phyloP scores from a whole-genome alignment of 2,888 invertebrate species.

The Minunthozetes semirufus region DNA sequence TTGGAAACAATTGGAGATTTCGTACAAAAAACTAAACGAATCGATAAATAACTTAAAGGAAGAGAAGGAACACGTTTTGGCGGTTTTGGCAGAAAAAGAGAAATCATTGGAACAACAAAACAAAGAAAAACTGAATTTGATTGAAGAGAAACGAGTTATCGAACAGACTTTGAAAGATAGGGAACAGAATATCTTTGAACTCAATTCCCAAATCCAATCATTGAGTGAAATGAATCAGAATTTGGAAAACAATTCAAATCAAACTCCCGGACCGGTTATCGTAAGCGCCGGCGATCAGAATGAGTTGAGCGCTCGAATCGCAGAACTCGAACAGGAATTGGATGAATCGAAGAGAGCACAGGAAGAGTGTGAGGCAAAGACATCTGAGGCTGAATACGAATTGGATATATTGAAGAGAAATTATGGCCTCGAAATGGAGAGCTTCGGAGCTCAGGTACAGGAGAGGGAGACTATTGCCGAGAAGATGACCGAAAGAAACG shows the following conservation, averaged over 20 bases:
- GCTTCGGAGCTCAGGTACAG: slow-evolving; percentile 21
- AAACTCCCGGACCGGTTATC: too few species aligned
- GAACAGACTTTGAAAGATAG: neutral
- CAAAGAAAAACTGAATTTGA: neutral
- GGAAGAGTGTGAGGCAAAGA: slow-evolving; percentile 14
- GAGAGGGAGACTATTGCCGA: slow-evolving; percentile 32
- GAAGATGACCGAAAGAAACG: slow-evolving; percentile 22
- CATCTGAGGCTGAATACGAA: slow-evolving; percentile 23
- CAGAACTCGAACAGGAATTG: slow-evolving; percentile 21
- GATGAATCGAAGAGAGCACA: neutral
- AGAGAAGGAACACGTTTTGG: slow-evolving; percentile 7
- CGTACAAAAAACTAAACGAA: neutral
- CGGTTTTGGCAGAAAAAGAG: neutral
- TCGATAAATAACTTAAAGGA: neutral
- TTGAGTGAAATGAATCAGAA: neutral
- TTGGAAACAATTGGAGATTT: neutral
- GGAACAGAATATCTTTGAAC: neutral
- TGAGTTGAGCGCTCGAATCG: neutral
- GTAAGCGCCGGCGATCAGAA: neutral
- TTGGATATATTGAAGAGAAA: slow-evolving; percentile 34
- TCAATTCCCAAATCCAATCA: neutral
- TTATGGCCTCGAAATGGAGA: slow-evolving; percentile 30
- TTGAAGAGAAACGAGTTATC: neutral
- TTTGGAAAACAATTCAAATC: neutral
- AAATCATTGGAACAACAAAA: neutral